These are phyloP conservation scores for Ammodramus savannarum DNA, from an alignment of 2,113 vertebrate species.

Conservation along the genomic window DNA sequence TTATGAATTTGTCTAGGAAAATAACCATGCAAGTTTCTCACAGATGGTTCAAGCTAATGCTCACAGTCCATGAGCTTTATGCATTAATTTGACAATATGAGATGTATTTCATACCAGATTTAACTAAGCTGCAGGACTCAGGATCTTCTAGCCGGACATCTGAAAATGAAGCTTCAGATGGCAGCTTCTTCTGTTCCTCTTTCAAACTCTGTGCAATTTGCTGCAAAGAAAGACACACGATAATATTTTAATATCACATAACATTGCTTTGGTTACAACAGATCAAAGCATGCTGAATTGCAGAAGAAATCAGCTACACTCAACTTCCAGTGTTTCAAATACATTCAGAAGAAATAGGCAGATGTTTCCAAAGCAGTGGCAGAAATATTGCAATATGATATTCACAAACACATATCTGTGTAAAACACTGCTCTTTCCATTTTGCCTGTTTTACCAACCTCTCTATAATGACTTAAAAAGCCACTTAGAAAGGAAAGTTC, in stretches of 20 bases:
- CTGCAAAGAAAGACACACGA: conserved; percentile 65
- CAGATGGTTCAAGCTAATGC: neutral
- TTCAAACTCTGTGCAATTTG: conserved; percentile 96
- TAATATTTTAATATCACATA: neutral
- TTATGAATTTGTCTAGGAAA: neutral
- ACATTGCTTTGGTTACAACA: neutral
- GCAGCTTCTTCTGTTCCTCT: conserved; percentile 87
- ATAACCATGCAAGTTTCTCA: neutral
- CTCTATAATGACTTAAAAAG: neutral
- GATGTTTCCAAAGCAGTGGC: neutral
- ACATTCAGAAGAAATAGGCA: neutral
- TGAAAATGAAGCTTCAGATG: conserved; percentile 82
- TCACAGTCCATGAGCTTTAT: neutral
- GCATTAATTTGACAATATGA: neutral
- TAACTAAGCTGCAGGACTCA: conserved; percentile 75
- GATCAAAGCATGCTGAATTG: neutral
- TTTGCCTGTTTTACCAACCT: neutral
- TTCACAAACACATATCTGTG: neutral
- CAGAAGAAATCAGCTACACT: neutral
- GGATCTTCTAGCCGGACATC: conserved; percentile 87
- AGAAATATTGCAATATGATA: neutral
- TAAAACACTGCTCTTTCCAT: neutral
- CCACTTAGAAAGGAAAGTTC: neutral
- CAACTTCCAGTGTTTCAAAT: neutral
- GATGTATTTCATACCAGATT: conserved; percentile 73